These are phyloP conservation scores for Porphyrio hochstetteri DNA, from an alignment of 2,113 vertebrate species.

Conservation along the genomic window DNA sequence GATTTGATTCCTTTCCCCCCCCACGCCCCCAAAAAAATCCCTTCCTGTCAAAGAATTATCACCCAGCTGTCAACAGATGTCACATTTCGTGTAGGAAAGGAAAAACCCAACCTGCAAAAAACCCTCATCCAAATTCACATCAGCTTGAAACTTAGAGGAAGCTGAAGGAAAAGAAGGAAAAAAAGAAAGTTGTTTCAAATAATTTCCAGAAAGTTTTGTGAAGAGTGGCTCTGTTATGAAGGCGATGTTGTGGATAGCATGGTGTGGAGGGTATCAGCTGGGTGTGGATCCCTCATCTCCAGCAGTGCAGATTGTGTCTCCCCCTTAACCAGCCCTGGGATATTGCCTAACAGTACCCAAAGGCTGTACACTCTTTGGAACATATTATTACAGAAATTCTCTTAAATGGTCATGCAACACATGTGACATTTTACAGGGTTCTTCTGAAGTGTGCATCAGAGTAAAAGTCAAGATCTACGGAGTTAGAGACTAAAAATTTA, in stretches of 20 bases:
- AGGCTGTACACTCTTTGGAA: background rate
- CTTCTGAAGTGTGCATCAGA: background rate
- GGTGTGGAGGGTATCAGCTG: fast-evolving
- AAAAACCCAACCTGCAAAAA: background rate
- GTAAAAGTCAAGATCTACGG: background rate
- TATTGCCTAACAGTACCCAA: background rate
- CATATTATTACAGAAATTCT: background rate
- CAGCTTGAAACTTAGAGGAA: background rate
- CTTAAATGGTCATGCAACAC: background rate
- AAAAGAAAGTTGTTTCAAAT: background rate
- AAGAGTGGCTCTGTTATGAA: background rate
- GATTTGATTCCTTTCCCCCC: background rate
- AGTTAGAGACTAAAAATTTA: background rate
- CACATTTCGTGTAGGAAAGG: background rate
- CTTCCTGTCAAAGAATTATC: slow-evolving; percentile 39
- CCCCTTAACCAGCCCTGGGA: background rate
- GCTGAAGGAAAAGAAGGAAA: background rate
- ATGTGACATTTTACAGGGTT: background rate
- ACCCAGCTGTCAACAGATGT: slow-evolving; percentile 35
- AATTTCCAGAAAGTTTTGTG: background rate
- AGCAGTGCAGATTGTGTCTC: fast-evolving
- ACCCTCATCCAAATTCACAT: background rate
- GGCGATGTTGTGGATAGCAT: background rate
- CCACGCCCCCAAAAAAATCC: fast-evolving
- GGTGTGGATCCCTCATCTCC: background rate